Percentiles rank a stretch among this genome's conserved stretches.
Conservation (phyloP, 2,797 vertebrate species). For the Poecilia velifera region DNA sequence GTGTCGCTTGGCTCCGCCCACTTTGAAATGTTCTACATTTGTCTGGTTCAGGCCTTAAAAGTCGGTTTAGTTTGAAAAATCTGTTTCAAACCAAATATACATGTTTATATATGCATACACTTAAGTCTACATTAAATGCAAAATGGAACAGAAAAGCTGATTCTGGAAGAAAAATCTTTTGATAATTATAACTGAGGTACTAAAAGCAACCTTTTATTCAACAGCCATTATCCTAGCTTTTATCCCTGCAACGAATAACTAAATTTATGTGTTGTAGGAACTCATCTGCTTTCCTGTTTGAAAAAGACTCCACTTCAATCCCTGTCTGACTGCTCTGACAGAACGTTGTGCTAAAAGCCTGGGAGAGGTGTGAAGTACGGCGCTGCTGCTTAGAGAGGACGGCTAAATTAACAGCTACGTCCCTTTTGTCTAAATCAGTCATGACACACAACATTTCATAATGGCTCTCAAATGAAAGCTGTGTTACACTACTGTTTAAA, state of each 20-base stretch:
- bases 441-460: background rate
- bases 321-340: background rate
- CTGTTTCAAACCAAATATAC: no score
- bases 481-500: background rate
- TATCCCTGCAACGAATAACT: background rate
- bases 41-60: no score
- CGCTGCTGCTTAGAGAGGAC: background rate
- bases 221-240: background rate
- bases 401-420: background rate
- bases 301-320: background rate
- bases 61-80: no score
- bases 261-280: no score
- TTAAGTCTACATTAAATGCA: no score
- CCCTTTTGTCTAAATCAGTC: background rate
- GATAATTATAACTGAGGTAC: no score
- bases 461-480: background rate
- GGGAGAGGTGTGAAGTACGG: background rate
- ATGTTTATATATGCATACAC: no score
- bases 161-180: no score
- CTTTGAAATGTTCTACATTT: no score
- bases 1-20: no score
- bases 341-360: background rate
- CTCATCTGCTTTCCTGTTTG: background rate
- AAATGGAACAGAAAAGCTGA: no score
- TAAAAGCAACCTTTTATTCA: no score